phyloP scores from a whole-genome alignment of 30 jellyfish, hydroid and myxozoan genomes.

The Aurelia aurita region DNA sequence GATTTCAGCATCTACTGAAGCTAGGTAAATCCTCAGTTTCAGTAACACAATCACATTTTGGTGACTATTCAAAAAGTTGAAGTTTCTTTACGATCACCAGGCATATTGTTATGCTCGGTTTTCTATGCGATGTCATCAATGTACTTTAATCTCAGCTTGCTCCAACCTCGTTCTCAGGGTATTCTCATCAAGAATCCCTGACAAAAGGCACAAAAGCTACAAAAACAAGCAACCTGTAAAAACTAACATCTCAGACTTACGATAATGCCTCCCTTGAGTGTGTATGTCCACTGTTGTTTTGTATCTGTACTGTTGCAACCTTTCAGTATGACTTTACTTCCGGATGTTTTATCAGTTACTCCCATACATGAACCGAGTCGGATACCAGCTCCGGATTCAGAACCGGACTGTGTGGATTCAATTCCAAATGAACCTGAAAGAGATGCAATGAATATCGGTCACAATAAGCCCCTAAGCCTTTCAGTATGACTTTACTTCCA shows the following conservation, averaged over 20 bases:
- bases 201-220: neutral
- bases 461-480: no score
- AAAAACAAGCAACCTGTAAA: neutral
- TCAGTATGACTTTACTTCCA: conserved; percentile 62
- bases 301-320: conserved; percentile 91
- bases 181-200: no score
- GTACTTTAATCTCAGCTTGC: no score
- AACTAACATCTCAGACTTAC: conserved; percentile 37
- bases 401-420: conserved; percentile 89
- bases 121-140: no score
- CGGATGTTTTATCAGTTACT: conserved; percentile 51
- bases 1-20: no score
- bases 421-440: conserved; percentile 96
- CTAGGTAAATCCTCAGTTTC: no score
- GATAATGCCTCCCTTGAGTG: conserved; percentile 86
- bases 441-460: no score
- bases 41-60: no score
- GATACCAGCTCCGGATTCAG: conserved; percentile 72
- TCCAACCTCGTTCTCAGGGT: no score
- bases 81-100: no score
- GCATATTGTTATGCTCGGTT: no score
- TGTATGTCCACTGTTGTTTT: conserved; percentile 92
- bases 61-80: no score
- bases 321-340: conserved; percentile 59
- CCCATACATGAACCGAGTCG: conserved; percentile 92